These are phyloP conservation scores for Benthosema pterotum DNA, from an alignment of 2,797 vertebrate genomes.

Conservation along the genomic window DNA sequence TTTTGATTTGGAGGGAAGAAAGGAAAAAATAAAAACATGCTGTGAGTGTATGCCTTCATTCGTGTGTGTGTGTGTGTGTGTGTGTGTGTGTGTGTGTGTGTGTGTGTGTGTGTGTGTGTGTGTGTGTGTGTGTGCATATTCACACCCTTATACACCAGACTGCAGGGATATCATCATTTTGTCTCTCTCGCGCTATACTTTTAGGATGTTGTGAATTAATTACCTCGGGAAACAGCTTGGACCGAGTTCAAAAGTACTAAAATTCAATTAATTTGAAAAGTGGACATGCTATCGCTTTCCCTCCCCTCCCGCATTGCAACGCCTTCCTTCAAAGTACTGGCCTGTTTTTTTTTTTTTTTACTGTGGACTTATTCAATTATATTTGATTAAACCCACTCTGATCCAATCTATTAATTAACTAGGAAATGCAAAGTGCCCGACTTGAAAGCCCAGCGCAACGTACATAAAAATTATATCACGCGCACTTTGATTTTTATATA, in stretches of 20 bases:
- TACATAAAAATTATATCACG: slow-evolving; percentile 82
- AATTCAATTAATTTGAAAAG: slow-evolving; percentile 88
- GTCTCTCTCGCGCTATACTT: slow-evolving; percentile 71
- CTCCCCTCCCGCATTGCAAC: slow-evolving; percentile 53
- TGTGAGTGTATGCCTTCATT: slow-evolving; percentile 35
- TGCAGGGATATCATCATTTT: slow-evolving; percentile 65
- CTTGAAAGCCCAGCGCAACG: slow-evolving; percentile 79
- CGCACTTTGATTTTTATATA: slow-evolving; percentile 80
- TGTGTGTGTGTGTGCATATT: background rate
- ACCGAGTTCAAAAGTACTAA: slow-evolving; percentile 86
- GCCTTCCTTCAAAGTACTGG: slow-evolving; percentile 80
- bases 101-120: background rate
- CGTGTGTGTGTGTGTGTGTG: slow-evolving; percentile 30
- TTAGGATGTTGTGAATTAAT: slow-evolving; percentile 79
- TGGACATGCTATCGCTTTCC: slow-evolving; percentile 85
- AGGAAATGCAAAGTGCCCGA: slow-evolving; percentile 80
- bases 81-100: slow-evolving; percentile 11
- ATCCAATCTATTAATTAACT: slow-evolving; percentile 90
- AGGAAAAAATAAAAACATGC: slow-evolving; percentile 1
- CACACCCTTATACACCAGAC: slow-evolving; percentile 10
- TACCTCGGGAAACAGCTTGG: slow-evolving; percentile 75
- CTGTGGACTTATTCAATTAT: slow-evolving; percentile 86
- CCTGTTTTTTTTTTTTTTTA: slow-evolving; percentile 87
- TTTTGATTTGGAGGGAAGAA: no score
- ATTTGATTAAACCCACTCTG: slow-evolving; percentile 86